Conservation (phyloP, 92 coral and sea anemone genomes). For the Zoanthus gigantus region DNA sequence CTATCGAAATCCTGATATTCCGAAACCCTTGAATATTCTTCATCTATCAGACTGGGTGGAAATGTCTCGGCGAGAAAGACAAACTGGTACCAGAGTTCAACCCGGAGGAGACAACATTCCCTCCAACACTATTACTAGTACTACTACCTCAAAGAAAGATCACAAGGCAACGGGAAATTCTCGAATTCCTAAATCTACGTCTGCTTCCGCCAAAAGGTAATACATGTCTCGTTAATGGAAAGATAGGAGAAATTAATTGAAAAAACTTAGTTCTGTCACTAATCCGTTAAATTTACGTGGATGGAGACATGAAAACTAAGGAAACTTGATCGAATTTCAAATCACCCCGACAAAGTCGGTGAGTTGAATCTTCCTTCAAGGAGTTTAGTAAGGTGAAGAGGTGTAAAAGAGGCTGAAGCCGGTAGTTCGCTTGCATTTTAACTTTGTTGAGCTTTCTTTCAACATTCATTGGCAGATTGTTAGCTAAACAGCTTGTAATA, state of each 20-base stretch:
- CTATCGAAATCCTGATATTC: neutral
- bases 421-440: slow-evolving; percentile 87
- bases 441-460: slow-evolving; percentile 73
- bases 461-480: slow-evolving; percentile 7
- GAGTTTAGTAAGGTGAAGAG: slow-evolving; percentile 26
- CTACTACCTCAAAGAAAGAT: slow-evolving; percentile 38
- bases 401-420: slow-evolving; percentile 14
- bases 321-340: slow-evolving; percentile 10
- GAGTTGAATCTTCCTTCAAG: neutral
- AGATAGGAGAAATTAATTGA: neutral
- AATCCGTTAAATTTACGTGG: neutral
- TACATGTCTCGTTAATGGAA: neutral
- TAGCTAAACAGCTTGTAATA: neutral
- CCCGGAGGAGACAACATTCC: neutral
- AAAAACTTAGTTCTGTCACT: neutral
- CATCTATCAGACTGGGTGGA: slow-evolving; percentile 13
- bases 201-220: slow-evolving; percentile 96
- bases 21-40: neutral
- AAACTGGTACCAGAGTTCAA: slow-evolving; percentile 33
- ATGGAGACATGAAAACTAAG: slow-evolving; percentile 11
- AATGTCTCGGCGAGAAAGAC: slow-evolving; percentile 38
- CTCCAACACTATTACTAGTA: neutral
- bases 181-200: slow-evolving; percentile 80
- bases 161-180: slow-evolving; percentile 39
- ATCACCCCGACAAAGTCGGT: neutral